Evolutionary conservation across 2,113 vertebrate genomes (phyloP).

Genomic region (Tenrec ecaudatus): DNA sequence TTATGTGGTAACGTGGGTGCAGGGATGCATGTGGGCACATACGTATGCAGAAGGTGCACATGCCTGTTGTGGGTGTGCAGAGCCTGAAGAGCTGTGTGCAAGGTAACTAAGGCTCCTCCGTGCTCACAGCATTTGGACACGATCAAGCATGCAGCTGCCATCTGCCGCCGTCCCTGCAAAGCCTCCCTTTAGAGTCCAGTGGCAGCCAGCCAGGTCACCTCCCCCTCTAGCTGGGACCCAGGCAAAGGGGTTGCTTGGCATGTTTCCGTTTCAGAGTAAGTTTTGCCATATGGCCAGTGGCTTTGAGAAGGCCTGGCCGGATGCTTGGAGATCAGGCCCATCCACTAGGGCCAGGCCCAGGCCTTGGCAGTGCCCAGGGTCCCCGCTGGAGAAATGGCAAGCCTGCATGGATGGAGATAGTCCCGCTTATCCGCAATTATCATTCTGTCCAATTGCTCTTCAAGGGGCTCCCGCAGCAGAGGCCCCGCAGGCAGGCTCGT

Average conservation of each 20-base stretch:
- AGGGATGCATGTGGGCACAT: background rate
- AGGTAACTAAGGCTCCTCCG: constrained; percentile 52
- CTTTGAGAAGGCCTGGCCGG: background rate
- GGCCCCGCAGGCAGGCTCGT: constrained; percentile 83
- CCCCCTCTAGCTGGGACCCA: rapidly evolving
- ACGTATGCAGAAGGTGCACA: background rate
- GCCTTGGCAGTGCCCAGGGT: background rate
- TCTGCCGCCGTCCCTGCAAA: constrained; percentile 33
- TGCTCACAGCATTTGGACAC: constrained; percentile 47
- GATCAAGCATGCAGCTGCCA: constrained; percentile 65
- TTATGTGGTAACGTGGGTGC: background rate
- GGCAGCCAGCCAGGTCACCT: background rate
- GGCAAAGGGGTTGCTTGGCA: background rate
- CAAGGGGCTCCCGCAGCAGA: constrained; percentile 83
- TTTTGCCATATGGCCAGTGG: background rate
- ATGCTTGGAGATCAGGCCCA: background rate
- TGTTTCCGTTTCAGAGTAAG: background rate
- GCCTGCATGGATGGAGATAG: background rate
- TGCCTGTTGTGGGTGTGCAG: background rate
- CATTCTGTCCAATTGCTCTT: constrained; percentile 80
- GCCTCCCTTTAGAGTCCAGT: background rate
- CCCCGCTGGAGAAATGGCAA: background rate
- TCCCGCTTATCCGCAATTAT: constrained; percentile 66
- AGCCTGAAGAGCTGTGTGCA: background rate
- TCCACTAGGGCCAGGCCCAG: background rate